Evolutionary conservation across 2,888 invertebrate species (phyloP).

Genomic region (Chaetogeoica ovagalla): DNA sequence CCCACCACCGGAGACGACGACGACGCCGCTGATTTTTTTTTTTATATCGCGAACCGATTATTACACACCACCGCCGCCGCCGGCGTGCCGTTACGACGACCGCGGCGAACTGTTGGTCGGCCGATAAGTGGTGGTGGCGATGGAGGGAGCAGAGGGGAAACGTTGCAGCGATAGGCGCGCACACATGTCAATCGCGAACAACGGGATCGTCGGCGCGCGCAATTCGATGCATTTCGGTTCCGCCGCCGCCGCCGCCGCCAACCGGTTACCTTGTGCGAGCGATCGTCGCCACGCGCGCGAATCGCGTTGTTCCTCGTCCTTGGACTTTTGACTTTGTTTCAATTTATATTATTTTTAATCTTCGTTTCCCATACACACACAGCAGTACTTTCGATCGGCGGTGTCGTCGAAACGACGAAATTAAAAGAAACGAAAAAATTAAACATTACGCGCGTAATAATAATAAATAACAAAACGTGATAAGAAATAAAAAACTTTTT

Average conservation of each 20-base stretch:
- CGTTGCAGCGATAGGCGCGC: not conserved
- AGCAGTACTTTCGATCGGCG: too few species aligned
- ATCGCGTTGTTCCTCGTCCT: slow-evolving; percentile 3
- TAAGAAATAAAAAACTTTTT: too few species aligned
- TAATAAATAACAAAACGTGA: too few species aligned
- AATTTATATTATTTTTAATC: not conserved
- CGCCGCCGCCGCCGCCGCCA: not conserved
- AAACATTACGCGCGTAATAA: too few species aligned
- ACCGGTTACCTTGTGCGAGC: slow-evolving; percentile 30
- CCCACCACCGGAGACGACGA: not conserved
- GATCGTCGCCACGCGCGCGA: not conserved
- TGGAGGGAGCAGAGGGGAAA: not conserved
- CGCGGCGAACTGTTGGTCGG: not conserved
- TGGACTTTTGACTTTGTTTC: slow-evolving; percentile 33
- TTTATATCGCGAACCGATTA: slow-evolving; percentile 24
- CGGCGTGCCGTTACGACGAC: not conserved
- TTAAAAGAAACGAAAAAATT: too few species aligned
- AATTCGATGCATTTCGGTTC: slow-evolving; percentile 13
- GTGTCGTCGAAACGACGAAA: too few species aligned
- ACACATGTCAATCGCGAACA: slow-evolving; percentile 34
- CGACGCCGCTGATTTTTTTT: slow-evolving; percentile 17
- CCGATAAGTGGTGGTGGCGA: not conserved
- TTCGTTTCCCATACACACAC: not conserved
- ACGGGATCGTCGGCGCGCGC: slow-evolving; percentile 42
- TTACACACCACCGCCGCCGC: slow-evolving; percentile 13